Evolutionary conservation across 2,888 invertebrate genomes (phyloP), one percentile per base, ranked within the genome.

Genomic region (Cybosia mesomella): DNA sequence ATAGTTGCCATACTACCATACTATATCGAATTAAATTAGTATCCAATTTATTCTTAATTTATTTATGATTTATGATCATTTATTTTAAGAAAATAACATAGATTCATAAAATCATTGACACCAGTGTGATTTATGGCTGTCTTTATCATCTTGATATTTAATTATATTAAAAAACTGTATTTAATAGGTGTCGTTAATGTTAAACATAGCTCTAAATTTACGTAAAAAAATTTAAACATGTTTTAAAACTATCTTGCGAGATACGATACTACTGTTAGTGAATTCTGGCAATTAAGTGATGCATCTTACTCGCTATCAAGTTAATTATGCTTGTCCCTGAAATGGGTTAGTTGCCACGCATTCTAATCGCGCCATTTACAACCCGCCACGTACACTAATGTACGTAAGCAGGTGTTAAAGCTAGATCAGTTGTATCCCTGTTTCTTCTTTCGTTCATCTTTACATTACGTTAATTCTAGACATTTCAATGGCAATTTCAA

Each of bases 61-160:
- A 49, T 49, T n/a, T 49, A 49, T 28, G 18, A 58, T 58, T 24
- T 28, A 58, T 8, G 57, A 58, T 24, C 15, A 15, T 58, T 58
- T 58, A 49, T n/a, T 49, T n/a, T 49, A 49, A n/a, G 49, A 49
- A n/a, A 49, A 49, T 49, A 49, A n/a, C n/a, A 49, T 8, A 49
- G 8, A 18, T 49, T 49, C n/a, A 9, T 49, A 49, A n/a, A 32
- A 28, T 32, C 32, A 32, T 32, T 49, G 49, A 49, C n/a, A 49
- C 9, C n/a, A n/a, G 49, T 49, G n/a, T 49, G 49, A 49, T 18
- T n/a, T 49, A 49, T 49, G 49, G n/a, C n/a, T n/a, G 49, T 49
- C 8, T 49, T 49, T n/a, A 49, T 5, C 8, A 49, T 49, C 5
- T 49, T 49, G 9, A 49, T 49, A 49, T 49, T 49, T 49, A 49